phyloP scores from a whole-genome alignment of 2,888 invertebrate species.

The Mongoloraphidia duomilia region DNA sequence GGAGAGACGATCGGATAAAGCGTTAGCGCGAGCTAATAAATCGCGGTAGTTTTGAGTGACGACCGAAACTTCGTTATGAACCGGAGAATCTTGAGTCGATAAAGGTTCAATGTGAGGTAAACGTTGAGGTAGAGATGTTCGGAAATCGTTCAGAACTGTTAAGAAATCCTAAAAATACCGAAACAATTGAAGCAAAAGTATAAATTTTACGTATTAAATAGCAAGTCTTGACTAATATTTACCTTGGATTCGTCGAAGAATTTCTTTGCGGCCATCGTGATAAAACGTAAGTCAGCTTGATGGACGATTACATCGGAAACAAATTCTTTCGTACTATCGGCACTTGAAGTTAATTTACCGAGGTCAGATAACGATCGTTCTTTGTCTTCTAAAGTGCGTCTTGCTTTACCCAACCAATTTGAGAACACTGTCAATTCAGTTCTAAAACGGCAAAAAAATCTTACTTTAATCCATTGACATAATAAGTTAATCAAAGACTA shows the following conservation, averaged over 20 bases:
- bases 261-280: slow-evolving; percentile 92
- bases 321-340: slow-evolving; percentile 74
- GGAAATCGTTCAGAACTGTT: slow-evolving; percentile 69
- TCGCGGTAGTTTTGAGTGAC: slow-evolving; percentile 71
- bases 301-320: slow-evolving; percentile 89
- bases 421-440: slow-evolving; percentile 70
- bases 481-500: too few species aligned
- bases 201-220: slow-evolving; percentile 1
- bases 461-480: too few species aligned
- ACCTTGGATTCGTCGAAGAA: slow-evolving; percentile 91
- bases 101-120: slow-evolving; percentile 62
- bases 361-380: slow-evolving; percentile 69
- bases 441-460: slow-evolving; percentile 25
- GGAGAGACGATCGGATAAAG: slow-evolving; percentile 66
- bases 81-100: slow-evolving; percentile 53
- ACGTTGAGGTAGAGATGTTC: slow-evolving; percentile 69
- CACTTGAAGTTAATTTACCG: slow-evolving; percentile 51
- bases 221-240: slow-evolving; percentile 13
- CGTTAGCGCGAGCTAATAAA: slow-evolving; percentile 66
- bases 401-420: slow-evolving; percentile 70
- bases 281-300: slow-evolving; percentile 88
- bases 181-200: slow-evolving; percentile 4
- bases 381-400: slow-evolving; percentile 68
- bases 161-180: slow-evolving; percentile 51
- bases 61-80: slow-evolving; percentile 63